Conservation (phyloP, 2,797 vertebrate genomes). For the Cyprinella venusta region DNA sequence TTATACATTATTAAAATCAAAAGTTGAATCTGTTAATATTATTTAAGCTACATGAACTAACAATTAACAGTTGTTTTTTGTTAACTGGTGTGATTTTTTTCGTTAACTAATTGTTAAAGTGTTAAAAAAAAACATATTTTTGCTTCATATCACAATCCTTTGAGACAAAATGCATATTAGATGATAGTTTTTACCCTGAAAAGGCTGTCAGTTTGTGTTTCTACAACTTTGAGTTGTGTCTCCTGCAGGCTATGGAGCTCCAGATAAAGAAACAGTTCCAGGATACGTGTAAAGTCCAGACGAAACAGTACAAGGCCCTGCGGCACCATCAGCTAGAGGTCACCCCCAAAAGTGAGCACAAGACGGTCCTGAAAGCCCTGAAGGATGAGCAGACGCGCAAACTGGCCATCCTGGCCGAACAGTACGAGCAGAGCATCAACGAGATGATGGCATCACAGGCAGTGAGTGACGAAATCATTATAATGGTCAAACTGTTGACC, state of each 20-base stretch:
- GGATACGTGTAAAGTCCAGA: conserved; percentile 99
- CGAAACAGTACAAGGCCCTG: conserved; percentile 99
- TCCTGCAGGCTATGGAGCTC: conserved; percentile 93
- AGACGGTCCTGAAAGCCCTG: conserved; percentile 95
- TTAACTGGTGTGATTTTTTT: background rate
- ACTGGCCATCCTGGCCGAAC: conserved; percentile 91
- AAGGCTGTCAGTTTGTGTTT: background rate
- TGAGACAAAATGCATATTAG: background rate
- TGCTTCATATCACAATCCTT: background rate
- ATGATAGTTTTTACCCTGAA: background rate
- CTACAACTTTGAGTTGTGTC: background rate
- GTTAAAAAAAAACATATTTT: background rate
- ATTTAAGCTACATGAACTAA: background rate
- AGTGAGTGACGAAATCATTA: conserved; percentile 74
- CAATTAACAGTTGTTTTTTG: background rate
- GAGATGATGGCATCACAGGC: conserved; percentile 99
- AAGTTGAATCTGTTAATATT: background rate
- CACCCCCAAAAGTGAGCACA: conserved; percentile 98
- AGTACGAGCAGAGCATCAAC: conserved; percentile 99
- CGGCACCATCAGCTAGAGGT: conserved; percentile 99
- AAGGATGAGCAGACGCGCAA: conserved; percentile 96
- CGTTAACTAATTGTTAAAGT: background rate
- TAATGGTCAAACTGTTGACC: background rate
- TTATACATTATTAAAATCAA: background rate
- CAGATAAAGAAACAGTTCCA: conserved; percentile 99